Evolutionary conservation across 2,113 vertebrate species (phyloP), one percentile per base, ranked within the genome.

Genomic region (Mola mola): DNA sequence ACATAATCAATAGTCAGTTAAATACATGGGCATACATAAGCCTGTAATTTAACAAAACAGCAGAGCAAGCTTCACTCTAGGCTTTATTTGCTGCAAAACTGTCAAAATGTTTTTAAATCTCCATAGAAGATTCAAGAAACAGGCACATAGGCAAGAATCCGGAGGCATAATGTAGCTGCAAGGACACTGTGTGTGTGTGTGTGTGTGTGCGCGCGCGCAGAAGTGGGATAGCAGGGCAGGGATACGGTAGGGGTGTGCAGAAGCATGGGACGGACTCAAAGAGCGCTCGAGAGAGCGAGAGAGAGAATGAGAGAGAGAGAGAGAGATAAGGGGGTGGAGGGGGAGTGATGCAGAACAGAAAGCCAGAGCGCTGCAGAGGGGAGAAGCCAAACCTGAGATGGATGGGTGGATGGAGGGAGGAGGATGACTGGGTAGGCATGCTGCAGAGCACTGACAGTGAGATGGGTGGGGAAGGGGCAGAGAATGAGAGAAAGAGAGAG

Each of bases 371-470:
- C 86, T 88, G 80, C 79, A 88, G 79, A 78, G 72, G 64, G 63
- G 66, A 84, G 68, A 70, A 85, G 71, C 83, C 88, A 88, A 83
- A 87, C 62, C 74, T 78, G 78, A 79, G 67, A 86, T 78, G 73
- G 80, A 83, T 77, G 81, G 73, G 73, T 52, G 67, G 66, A 79
- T 20, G 15, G 74, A 79, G 65, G 49, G 59, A 66, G 49, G 38
- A 64, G 43, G 55, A 53, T 28, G 58, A 65, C 29, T 17, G 53
- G 64, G 76, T 43, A 68, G 70, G 74, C 69, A 74, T 64, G 76
- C 83, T 83, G 82, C 68, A 75, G 50, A 79, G 66, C 71, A 82
- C 60, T 59, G 63, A 85, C 61, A 63, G 49, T 46, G 66, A 77
- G 51, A 75, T 38, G 50, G 46, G 37, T 47, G 55, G 50, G 37